phyloP scores from a whole-genome alignment of 2,113 vertebrate species.

The Syngnathus floridae region DNA sequence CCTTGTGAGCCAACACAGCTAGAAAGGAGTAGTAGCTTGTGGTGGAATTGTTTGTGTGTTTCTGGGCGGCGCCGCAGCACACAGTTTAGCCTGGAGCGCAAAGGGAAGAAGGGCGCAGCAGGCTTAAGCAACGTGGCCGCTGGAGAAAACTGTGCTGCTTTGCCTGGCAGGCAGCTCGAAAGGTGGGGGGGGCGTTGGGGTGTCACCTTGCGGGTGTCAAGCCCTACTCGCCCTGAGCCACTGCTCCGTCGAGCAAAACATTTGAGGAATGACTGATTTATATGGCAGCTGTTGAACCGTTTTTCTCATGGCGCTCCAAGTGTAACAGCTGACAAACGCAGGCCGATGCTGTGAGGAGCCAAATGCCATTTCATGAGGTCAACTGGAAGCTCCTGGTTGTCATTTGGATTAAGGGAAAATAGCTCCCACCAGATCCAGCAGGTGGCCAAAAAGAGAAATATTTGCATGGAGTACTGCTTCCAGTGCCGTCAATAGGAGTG shows the following conservation, averaged over 20 bases:
- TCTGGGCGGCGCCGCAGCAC: constrained; percentile 13
- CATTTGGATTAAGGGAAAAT: background rate
- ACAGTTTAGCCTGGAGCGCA: constrained; percentile 33
- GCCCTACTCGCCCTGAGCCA: constrained; percentile 18
- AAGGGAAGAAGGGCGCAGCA: constrained; percentile 12
- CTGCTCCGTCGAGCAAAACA: constrained; percentile 35
- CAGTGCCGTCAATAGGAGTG: too few species aligned
- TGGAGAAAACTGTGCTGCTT: background rate
- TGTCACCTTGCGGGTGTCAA: constrained; percentile 31
- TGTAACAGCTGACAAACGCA: constrained; percentile 65
- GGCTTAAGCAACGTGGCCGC: constrained; percentile 14
- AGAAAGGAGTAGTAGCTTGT: constrained; percentile 1
- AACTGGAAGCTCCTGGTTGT: constrained; percentile 32
- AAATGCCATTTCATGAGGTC: constrained; percentile 61
- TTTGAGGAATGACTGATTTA: constrained; percentile 69
- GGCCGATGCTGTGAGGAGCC: constrained; percentile 47
- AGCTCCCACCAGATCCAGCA: background rate
- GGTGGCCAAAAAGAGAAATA: too few species aligned
- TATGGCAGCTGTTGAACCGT: constrained; percentile 61
- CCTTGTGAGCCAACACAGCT: constrained; percentile 26
- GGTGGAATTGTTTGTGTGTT: constrained; percentile 34
- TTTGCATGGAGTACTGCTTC: too few species aligned
- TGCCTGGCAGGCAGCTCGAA: constrained; percentile 15
- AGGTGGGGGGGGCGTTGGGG: background rate
- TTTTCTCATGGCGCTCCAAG: constrained; percentile 33